These are phyloP conservation scores for Gasterosteus nipponicus DNA, from an alignment of 2,113 vertebrate genomes.

Conservation along the genomic window DNA sequence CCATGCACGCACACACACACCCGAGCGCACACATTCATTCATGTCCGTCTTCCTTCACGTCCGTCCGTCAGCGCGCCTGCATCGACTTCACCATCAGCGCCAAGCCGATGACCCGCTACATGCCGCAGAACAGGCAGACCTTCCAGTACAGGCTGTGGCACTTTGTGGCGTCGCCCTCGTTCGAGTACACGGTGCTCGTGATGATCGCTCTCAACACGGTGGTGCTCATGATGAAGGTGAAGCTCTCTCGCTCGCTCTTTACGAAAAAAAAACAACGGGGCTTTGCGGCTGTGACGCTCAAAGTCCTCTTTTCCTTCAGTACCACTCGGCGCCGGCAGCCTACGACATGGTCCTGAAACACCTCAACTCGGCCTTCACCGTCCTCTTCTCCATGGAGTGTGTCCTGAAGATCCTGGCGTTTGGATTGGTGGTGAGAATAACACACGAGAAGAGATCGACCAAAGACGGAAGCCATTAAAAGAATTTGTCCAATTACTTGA, in stretches of 20 bases:
- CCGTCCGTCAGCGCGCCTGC: conserved; percentile 89
- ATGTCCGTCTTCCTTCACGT: neutral
- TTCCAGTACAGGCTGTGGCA: conserved; percentile 98
- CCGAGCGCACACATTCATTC: neutral
- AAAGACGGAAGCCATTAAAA: neutral
- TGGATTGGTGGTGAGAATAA: conserved; percentile 89
- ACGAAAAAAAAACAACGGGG: no score
- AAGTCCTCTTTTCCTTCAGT: conserved; percentile 79
- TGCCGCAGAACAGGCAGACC: conserved; percentile 97
- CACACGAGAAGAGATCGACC: neutral
- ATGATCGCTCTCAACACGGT: conserved; percentile 99
- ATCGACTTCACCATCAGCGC: conserved; percentile 98
- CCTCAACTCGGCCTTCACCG: conserved; percentile 96
- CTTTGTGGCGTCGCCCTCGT: conserved; percentile 96
- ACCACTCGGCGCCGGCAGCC: conserved; percentile 93
- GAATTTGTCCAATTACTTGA: neutral
- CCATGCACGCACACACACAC: neutral
- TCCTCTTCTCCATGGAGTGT: conserved; percentile 97
- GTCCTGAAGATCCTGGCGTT: conserved; percentile 97
- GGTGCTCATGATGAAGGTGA: conserved; percentile 99
- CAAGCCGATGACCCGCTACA: conserved; percentile 96
- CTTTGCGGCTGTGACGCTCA: neutral
- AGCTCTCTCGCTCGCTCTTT: no score
- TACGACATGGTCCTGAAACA: conserved; percentile 95
- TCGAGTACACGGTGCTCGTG: conserved; percentile 97